Evolutionary conservation across 2,888 invertebrate species (phyloP), one percentile per base, ranked within the genome.

Genomic region (Eulithis testata): DNA sequence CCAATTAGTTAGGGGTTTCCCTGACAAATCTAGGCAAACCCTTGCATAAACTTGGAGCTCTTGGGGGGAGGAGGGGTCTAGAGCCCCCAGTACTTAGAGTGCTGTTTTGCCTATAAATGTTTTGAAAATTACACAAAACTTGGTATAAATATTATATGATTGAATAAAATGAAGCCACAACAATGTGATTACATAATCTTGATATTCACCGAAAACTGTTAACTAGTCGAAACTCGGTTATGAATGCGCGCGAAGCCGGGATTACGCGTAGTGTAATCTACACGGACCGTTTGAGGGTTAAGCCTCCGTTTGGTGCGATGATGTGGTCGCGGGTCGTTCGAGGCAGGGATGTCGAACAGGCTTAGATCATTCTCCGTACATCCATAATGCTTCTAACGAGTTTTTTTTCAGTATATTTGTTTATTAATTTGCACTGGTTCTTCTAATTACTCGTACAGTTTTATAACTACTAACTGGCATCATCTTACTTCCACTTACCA

Each of bases 191-290:
- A 36, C 12, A 36, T 52, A 6, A 40, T 40, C 8, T 4, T 36
- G 11, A 31, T 36, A 12, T 37, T 52, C 36, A 9, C 9, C 2
- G 36, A 53, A 49, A 21, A 47, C 11, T 21, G 37, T 36, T 47
- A 49, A 12, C 36, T 47, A 36, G 47, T 31, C 2, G 1, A n/a
- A 63, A 57, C 56, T 56, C 45, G 56, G 44, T 50, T 56, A 63
- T 44, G 21, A 51, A 51, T 37, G 62, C 54, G 62, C 44, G 36
- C 37, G 65, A 60, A 66, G 61, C 60, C 37, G 44, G 66, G 67
- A 67, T 70, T 63, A 65, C 55, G 53, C 12, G 43, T 65, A 61
- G 63, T 60, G 52, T 65, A 49, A 66, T 66, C 63, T 61, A 55
- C 53, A 11, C 3, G 52, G 40, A 37, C 9, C 61, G 11, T n/a